These are phyloP conservation scores for Drosophila arizonae DNA, from an alignment of 1,140 invertebrate genomes.

Conservation along the genomic window DNA sequence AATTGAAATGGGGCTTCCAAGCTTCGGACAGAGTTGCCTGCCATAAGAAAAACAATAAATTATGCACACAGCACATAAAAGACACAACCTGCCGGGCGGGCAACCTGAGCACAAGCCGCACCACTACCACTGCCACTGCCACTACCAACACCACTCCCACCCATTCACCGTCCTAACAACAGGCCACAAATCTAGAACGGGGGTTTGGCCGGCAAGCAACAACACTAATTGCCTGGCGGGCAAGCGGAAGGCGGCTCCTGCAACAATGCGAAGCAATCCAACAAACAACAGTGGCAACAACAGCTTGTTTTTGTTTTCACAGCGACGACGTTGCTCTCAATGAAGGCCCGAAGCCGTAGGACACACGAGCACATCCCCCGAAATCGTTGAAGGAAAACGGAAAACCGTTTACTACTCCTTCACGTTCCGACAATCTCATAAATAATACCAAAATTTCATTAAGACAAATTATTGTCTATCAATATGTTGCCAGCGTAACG, in stretches of 20 bases:
- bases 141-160: slow-evolving; percentile 18
- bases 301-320: slow-evolving; percentile 64
- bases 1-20: slow-evolving; percentile 68
- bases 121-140: slow-evolving; percentile 22
- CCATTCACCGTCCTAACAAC: slow-evolving; percentile 22
- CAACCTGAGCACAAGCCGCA: slow-evolving; percentile 30
- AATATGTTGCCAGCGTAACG: slow-evolving; percentile 72
- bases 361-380: slow-evolving; percentile 29
- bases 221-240: slow-evolving; percentile 70
- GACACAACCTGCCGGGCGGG: slow-evolving; percentile 57
- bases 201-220: slow-evolving; percentile 18
- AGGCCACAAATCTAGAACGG: slow-evolving; percentile 29
- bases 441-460: slow-evolving; percentile 80
- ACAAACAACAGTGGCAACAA: slow-evolving; percentile 16
- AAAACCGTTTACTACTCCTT: slow-evolving; percentile 61
- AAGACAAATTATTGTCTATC: slow-evolving; percentile 82
- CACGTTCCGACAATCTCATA: slow-evolving; percentile 76
- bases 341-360: slow-evolving; percentile 37
- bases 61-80: slow-evolving; percentile 70
- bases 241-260: slow-evolving; percentile 35
- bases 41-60: slow-evolving; percentile 66
- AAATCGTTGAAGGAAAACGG: slow-evolving; percentile 9
- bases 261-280: slow-evolving; percentile 33
- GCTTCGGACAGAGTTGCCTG: slow-evolving; percentile 50
- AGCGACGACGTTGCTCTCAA: slow-evolving; percentile 51